Evolutionary conservation across 2,888 invertebrate genomes (phyloP).

Genomic region (Nycteola revayana): DNA sequence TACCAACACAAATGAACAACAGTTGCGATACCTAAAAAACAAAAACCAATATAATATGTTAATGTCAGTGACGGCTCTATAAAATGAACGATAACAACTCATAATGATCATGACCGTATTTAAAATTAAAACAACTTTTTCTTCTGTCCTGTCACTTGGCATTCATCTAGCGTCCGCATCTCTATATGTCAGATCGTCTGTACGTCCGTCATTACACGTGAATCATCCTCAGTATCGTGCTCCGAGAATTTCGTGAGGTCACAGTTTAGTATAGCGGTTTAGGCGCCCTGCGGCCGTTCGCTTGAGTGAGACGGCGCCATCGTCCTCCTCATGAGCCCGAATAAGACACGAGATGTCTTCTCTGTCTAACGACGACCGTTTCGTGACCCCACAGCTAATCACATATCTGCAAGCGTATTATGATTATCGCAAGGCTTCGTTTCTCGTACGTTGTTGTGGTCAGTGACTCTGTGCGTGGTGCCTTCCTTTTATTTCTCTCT

Average conservation of each 20-base stretch:
- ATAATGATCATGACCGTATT: conserved; percentile 42
- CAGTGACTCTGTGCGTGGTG: conserved; percentile 63
- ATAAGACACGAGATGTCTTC: conserved; percentile 47
- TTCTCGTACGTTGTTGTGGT: conserved; percentile 73
- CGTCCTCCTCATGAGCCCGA: conserved; percentile 38
- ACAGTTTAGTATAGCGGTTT: conserved; percentile 81
- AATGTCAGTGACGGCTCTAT: conserved; percentile 55
- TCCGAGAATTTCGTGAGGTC: conserved; percentile 79
- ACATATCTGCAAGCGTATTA: conserved; percentile 80
- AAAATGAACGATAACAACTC: conserved; percentile 51
- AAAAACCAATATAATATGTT: conserved; percentile 55
- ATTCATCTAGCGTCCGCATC: conserved; percentile 70
- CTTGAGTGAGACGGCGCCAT: conserved; percentile 50
- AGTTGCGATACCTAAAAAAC: conserved; percentile 35
- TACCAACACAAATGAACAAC: conserved; percentile 35
- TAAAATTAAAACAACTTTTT: conserved; percentile 42
- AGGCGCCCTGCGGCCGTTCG: conserved; percentile 76
- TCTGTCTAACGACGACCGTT: conserved; percentile 77
- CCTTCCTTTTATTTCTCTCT: conserved; percentile 47
- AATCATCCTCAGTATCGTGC: conserved; percentile 74
- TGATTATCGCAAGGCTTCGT: conserved; percentile 76
- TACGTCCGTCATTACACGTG: conserved; percentile 72
- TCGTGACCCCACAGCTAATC: conserved; percentile 78
- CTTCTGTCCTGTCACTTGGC: conserved; percentile 49
- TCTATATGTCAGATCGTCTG: conserved; percentile 58